These are phyloP conservation scores for Mustelus asterias DNA, from an alignment of 2,113 vertebrate genomes.

Conservation along the genomic window DNA sequence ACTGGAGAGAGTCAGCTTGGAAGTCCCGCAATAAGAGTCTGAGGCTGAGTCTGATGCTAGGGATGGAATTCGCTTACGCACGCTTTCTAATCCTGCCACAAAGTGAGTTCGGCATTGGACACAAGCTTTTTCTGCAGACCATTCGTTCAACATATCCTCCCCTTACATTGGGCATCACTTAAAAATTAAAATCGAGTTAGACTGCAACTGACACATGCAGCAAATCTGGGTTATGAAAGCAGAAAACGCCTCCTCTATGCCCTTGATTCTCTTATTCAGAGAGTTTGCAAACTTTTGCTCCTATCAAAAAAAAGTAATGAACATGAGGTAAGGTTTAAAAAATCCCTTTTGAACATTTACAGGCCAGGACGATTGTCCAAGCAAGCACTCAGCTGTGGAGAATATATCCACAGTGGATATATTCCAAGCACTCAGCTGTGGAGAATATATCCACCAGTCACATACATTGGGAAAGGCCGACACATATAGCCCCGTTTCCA, in stretches of 20 bases:
- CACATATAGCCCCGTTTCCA: no score
- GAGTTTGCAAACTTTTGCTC: background rate
- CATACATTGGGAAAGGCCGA: no score
- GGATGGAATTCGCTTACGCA: background rate
- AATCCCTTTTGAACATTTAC: background rate
- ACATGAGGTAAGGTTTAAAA: background rate
- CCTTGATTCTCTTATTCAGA: background rate
- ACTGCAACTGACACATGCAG: background rate
- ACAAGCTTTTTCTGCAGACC: background rate
- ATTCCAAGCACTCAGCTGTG: no score
- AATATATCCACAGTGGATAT: no score
- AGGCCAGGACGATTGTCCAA: background rate
- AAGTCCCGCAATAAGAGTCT: background rate
- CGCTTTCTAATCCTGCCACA: background rate
- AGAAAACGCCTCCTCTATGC: background rate
- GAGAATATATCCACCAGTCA: no score
- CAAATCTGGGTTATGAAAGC: background rate
- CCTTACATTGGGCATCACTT: background rate
- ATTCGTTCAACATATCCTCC: background rate
- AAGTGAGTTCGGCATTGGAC: background rate
- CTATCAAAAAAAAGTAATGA: background rate
- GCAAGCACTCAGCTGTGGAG: no score
- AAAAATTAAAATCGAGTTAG: background rate
- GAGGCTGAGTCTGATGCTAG: background rate
- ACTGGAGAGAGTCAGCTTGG: background rate